phyloP scores from a whole-genome alignment of 2,888 invertebrate genomes.

The Oscheius sp. region DNA sequence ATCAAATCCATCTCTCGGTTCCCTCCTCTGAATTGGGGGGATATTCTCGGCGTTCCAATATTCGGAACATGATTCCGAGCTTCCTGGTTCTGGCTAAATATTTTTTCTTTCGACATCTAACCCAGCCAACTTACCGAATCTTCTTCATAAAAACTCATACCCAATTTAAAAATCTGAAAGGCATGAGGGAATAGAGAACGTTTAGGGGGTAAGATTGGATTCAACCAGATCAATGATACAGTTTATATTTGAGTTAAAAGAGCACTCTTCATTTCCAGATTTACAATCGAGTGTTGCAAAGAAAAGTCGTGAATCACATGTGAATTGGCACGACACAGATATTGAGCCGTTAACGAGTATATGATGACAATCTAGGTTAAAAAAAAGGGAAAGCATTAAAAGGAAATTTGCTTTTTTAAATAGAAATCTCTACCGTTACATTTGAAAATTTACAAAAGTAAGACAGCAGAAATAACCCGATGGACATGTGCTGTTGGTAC shows the following conservation, averaged over 20 bases:
- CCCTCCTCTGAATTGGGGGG: background rate
- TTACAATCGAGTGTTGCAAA: background rate
- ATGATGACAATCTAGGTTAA: background rate
- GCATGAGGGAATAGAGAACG: no score
- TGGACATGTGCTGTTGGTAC: background rate
- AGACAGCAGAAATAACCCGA: slow-evolving; percentile 6
- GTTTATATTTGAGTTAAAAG: no score
- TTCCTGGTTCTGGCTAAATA: slow-evolving; percentile 9
- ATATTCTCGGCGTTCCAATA: background rate
- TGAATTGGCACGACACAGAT: slow-evolving; percentile 22
- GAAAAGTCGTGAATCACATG: slow-evolving; percentile 18
- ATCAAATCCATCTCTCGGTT: background rate
- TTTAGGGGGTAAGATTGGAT: no score
- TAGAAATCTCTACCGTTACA: no score
- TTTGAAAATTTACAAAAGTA: no score
- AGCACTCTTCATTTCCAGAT: background rate
- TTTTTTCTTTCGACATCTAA: no score
- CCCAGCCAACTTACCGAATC: slow-evolving; percentile 1
- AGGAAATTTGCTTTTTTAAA: background rate
- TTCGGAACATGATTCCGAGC: background rate
- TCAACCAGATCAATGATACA: no score
- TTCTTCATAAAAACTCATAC: background rate
- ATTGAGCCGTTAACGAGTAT: slow-evolving; percentile 16
- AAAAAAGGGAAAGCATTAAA: background rate
- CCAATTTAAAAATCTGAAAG: no score